Evolutionary conservation across 2,113 vertebrate genomes (phyloP), one percentile per base, ranked within the genome.

Genomic region (Pampusana beccarii): DNA sequence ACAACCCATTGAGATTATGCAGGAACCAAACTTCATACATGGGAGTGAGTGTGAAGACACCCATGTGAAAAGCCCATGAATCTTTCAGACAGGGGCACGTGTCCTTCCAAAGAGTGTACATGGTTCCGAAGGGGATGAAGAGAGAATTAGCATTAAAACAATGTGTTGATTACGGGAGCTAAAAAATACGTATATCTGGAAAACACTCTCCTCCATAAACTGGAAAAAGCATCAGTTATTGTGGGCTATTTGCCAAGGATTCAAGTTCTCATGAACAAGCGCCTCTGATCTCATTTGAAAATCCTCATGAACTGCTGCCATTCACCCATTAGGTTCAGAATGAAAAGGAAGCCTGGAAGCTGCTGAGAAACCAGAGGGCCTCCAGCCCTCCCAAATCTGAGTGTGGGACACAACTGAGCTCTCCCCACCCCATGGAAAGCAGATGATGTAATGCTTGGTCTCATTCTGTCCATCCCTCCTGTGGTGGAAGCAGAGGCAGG

Each of bases 241-340:
- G 57, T 56, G 84, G 81, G 85, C 78, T 42, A 26, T 65, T 84
- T 95, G 89, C 94, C 96, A 96, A 66, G 88, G 64, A 94, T 91
- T 90, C 53, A 71, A 73, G 82, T 90, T 96, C 80, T 94, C 91
- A 91, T 57, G 82, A 94, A 69, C 69, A 73, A 95, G n/a, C 25
- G 87, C 44, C 62, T 88, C 89, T 91, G 88, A 93, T 87, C 80
- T 95, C 87, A 93, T 90, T 70, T 81, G 75, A 82, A 96, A 96
- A 95, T 80, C 38, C 72, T 74, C 2, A 0, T 89, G 84, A 95
- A 24, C 86, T 79, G 25, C 54, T 86, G 82, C 80, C 58, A 48
- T 84, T 82, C 82, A 54, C 58, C 65, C 93, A 48, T 54, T 71
- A 64, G 73, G 56, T 72, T 66, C 48, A 60, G 73, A 84, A 78